Evolutionary conservation across 2,113 vertebrate species (phyloP).

Genomic region (Silurus meridionalis): DNA sequence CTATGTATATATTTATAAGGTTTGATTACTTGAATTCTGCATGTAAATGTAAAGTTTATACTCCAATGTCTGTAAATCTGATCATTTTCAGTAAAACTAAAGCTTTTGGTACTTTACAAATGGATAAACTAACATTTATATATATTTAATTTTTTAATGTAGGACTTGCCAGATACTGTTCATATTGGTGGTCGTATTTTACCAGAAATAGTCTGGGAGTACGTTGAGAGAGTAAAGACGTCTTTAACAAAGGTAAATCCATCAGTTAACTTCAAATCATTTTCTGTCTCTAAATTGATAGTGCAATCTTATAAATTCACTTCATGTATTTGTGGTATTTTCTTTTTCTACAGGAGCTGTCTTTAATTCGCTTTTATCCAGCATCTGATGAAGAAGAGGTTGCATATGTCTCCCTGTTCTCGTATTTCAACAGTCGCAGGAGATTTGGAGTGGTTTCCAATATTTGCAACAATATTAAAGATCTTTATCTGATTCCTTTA

Average conservation of each 20-base stretch:
- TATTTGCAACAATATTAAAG: constrained; percentile 88
- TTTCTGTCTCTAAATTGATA: not conserved
- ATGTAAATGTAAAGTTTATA: no score
- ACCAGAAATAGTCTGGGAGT: constrained; percentile 97
- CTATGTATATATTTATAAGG: no score
- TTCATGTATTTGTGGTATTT: not conserved
- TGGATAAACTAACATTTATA: not conserved
- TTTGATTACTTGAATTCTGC: no score
- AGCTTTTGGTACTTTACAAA: not conserved
- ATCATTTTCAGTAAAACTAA: not conserved
- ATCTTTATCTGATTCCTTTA: constrained; percentile 95
- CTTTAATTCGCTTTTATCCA: constrained; percentile 93
- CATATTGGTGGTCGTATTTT: constrained; percentile 93
- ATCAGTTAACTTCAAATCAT: not conserved
- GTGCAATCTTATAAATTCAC: not conserved
- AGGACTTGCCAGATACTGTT: constrained; percentile 96
- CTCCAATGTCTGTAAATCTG: no score
- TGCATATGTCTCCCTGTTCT: constrained; percentile 96
- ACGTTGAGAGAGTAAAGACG: constrained; percentile 91
- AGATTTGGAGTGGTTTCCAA: constrained; percentile 96
- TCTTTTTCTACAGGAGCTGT: constrained; percentile 81
- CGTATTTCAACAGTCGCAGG: constrained; percentile 96
- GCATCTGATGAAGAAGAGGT: constrained; percentile 96
- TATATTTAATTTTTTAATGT: constrained; percentile 36
- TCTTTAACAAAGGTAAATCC: constrained; percentile 88